phyloP scores from a whole-genome alignment of 2,113 vertebrate species.

The Ophthalmolycus amberensis region DNA sequence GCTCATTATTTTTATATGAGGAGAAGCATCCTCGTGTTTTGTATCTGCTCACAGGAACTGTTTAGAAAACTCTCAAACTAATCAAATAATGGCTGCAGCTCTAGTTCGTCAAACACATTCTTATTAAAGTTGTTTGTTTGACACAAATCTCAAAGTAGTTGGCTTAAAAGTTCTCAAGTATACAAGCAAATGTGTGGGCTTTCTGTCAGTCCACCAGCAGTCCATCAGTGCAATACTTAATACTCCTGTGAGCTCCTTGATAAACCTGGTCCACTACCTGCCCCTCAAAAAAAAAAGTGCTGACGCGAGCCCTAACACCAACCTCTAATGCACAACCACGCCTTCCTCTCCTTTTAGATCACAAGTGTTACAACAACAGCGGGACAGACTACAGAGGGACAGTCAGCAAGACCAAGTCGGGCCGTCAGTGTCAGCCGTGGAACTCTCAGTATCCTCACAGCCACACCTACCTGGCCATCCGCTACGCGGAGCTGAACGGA shows the following conservation, averaged over 20 bases:
- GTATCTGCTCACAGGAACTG: not conserved
- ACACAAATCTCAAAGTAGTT: not conserved
- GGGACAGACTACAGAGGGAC: slow-evolving; percentile 95
- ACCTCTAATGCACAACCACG: not conserved
- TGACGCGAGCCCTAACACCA: not conserved
- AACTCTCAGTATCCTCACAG: slow-evolving; percentile 98
- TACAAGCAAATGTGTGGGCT: not conserved
- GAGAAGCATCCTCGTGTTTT: not conserved
- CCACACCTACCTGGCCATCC: slow-evolving; percentile 90
- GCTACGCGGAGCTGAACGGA: slow-evolving; percentile 93
- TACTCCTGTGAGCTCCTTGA: not conserved
- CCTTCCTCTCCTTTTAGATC: slow-evolving; percentile 81
- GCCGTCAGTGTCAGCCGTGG: slow-evolving; percentile 98
- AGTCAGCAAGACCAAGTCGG: slow-evolving; percentile 91
- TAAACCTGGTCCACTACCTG: not conserved
- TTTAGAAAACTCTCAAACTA: not conserved
- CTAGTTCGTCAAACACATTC: not conserved
- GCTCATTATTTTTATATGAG: not conserved
- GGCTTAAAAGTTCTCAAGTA: not conserved
- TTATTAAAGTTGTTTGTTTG: not conserved
- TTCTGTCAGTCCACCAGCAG: not conserved
- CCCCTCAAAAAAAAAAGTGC: not conserved
- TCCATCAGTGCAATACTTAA: not conserved
- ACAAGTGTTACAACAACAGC: slow-evolving; percentile 95
- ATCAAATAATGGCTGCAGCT: not conserved